phyloP scores from a whole-genome alignment of 30 jellyfish, hydroid and myxozoan species.

The Thelohanellus kitauei region DNA sequence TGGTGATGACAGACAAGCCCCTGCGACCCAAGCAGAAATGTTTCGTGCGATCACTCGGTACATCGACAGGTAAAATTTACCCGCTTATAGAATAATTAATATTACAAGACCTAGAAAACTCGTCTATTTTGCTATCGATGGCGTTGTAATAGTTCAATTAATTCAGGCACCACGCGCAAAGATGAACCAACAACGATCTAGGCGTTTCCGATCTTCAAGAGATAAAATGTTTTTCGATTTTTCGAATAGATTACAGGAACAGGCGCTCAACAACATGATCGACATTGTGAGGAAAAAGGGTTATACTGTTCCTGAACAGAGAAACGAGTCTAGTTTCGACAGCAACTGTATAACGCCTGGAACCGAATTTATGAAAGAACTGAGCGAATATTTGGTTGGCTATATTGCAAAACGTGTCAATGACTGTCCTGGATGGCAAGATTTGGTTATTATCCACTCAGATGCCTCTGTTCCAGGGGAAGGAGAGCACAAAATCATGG shows the following conservation, averaged over 20 bases:
- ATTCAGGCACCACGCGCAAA: slow-evolving; percentile 96
- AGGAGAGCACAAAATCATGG: slow-evolving; percentile 92
- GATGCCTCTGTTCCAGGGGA: slow-evolving; percentile 95
- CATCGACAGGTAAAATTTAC: slow-evolving; percentile 32
- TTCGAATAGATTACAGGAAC: slow-evolving; percentile 1
- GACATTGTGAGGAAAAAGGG: not conserved
- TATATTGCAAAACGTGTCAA: slow-evolving; percentile 42
- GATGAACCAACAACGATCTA: slow-evolving; percentile 93
- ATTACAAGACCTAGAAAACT: slow-evolving; percentile 75
- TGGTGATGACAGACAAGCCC: slow-evolving; percentile 39
- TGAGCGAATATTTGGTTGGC: slow-evolving; percentile 29
- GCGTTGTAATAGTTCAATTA: slow-evolving; percentile 24
- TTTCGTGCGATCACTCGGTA: slow-evolving; percentile 49
- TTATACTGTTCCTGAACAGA: slow-evolving; percentile 27
- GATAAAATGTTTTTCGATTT: slow-evolving; percentile 22
- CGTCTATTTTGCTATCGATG: slow-evolving; percentile 88
- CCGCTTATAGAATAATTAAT: slow-evolving; percentile 23
- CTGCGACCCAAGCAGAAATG: slow-evolving; percentile 73
- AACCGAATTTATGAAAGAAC: slow-evolving; percentile 60
- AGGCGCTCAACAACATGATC: not conserved
- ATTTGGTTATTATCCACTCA: slow-evolving; percentile 34
- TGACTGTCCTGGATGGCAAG: slow-evolving; percentile 72
- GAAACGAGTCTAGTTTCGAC: slow-evolving; percentile 48
- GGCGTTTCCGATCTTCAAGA: slow-evolving; percentile 84
- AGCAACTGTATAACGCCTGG: slow-evolving; percentile 98